Percentiles rank a stretch among this genome's conserved stretches.
Conservation (phyloP, 2,797 vertebrate species). For the Monodelphis domestica region DNA sequence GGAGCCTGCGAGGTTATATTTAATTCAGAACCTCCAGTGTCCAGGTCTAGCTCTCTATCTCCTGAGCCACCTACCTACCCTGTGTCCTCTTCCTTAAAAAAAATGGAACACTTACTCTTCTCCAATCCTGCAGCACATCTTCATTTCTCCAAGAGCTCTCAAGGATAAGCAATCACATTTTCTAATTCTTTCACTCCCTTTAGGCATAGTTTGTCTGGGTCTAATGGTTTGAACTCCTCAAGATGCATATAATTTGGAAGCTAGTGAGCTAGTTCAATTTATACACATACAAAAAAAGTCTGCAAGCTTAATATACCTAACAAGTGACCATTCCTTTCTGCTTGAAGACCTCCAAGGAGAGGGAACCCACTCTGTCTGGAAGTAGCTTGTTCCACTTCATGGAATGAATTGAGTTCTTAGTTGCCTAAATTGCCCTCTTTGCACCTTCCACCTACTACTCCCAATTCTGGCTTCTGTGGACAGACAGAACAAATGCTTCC, state of each 20-base stretch:
- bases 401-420: neutral
- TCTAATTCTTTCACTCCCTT: neutral
- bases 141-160: neutral
- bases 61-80: too few relatives aligned
- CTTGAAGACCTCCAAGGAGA: neutral
- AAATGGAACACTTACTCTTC: neutral
- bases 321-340: neutral
- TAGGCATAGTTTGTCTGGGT: neutral
- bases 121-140: neutral
- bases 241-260: neutral
- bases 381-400: neutral
- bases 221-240: neutral
- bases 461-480: neutral
- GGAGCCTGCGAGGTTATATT: too few relatives aligned
- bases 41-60: too few relatives aligned
- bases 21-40: too few relatives aligned
- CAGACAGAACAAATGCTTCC: neutral
- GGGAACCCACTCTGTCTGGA: neutral
- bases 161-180: neutral
- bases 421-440: neutral
- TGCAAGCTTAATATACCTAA: neutral
- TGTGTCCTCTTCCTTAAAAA: neutral
- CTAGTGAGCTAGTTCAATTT: neutral
- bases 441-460: neutral
- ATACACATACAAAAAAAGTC: neutral